A percentile compares a stretch with the other conserved stretches of the same genome.
Conservation (phyloP, 2,797 vertebrate genomes). For the Peromyscus eremicus region DNA sequence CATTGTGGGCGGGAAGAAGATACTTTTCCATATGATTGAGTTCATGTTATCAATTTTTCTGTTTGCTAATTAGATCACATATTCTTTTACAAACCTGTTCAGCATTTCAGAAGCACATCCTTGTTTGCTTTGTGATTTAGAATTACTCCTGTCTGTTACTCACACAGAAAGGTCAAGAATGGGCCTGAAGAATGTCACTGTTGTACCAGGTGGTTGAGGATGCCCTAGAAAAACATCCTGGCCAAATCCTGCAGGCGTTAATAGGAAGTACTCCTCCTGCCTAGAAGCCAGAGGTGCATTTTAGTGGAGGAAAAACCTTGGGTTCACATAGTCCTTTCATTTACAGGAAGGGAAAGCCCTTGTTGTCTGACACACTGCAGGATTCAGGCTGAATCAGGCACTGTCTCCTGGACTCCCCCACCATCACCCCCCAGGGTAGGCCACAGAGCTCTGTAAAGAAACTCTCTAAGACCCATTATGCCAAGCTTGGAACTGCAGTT, state of each 20-base stretch:
- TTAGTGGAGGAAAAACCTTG: neutral
- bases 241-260: neutral
- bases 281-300: neutral
- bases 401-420: neutral
- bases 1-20: neutral
- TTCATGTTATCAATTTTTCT: neutral
- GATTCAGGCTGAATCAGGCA: neutral
- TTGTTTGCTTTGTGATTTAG: neutral
- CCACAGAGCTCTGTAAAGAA: neutral
- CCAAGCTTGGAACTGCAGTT: neutral
- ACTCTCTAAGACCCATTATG: neutral
- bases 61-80: neutral
- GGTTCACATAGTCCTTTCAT: neutral
- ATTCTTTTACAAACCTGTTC: slow-evolving; percentile 9
- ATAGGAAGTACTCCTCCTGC: neutral
- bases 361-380: neutral
- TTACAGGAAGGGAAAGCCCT: neutral
- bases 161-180: neutral
- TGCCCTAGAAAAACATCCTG: neutral
- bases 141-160: neutral
- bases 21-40: neutral
- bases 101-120: neutral
- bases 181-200: neutral
- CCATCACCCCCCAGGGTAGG: no score
- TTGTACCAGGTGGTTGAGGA: neutral